Percentiles rank a stretch among this genome's conserved stretches.
Conservation (phyloP, 2,888 invertebrate genomes). For the Caenorhabditis sp. region DNA sequence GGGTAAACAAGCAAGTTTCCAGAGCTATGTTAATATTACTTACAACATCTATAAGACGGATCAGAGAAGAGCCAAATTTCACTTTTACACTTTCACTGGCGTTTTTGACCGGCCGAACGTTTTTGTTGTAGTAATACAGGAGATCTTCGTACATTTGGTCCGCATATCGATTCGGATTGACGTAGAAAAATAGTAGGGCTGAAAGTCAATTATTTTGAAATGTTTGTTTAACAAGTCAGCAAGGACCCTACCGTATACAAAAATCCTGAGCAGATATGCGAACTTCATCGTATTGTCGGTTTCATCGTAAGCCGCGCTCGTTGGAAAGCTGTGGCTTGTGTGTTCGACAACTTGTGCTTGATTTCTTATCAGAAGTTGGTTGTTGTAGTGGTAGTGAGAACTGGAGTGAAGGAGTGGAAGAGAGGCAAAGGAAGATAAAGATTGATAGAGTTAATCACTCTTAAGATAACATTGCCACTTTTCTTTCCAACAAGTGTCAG, state of each 20-base stretch:
- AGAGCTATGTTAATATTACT: conserved; percentile 44
- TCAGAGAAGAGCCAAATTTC: conserved; percentile 82
- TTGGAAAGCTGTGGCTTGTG: conserved; percentile 26
- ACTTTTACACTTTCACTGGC: conserved; percentile 80
- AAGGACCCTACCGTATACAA: conserved; percentile 48
- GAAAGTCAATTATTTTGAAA: not conserved
- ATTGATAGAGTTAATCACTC: conserved; percentile 64
- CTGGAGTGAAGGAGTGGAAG: conserved; percentile 13
- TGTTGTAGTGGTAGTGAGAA: conserved; percentile 10
- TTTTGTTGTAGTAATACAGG: conserved; percentile 83
- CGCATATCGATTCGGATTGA: conserved; percentile 62
- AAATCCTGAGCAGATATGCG: conserved; percentile 53
- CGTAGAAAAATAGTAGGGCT: conserved; percentile 51
- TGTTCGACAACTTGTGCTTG: conserved; percentile 19
- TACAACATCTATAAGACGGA: conserved; percentile 83
- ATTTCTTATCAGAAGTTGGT: conserved; percentile 33
- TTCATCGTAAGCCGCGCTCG: conserved; percentile 38
- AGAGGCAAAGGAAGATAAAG: conserved; percentile 39
- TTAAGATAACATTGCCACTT: conserved; percentile 66
- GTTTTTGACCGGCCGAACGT: conserved; percentile 81
- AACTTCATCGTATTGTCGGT: conserved; percentile 61
- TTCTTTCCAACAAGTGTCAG: conserved; percentile 54
- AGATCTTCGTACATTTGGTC: conserved; percentile 83
- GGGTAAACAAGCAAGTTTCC: conserved; percentile 16
- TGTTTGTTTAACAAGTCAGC: not conserved